Base-by-base conservation (phyloP, 2,888 invertebrate species). In the Hipparchia sbordonii region DNA sequence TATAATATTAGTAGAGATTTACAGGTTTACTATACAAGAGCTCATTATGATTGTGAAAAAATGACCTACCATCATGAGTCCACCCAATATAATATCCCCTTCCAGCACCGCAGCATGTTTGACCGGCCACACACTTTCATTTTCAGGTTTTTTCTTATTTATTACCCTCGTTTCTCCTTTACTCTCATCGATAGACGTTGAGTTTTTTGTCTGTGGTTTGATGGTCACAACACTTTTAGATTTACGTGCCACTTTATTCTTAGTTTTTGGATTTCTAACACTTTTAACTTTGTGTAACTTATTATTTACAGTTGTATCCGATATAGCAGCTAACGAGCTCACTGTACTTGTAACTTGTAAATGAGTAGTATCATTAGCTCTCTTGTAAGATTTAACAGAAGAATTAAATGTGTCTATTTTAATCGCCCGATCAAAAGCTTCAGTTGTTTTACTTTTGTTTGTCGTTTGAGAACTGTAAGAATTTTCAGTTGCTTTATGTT, bases 11-110 rank as follows among this genome's bases (percentile, higher is more conserved):
- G 51, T 9, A 10, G 39, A 39, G 39, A 39, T 39, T 39, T 48
- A 6, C 7, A 48, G 8, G 48, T 6, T 48, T 48, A 48, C 7
- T 48, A 1, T 7, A 6, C 48, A 48, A 7, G 8, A 48, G 48
- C 5, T 48, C 8, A 48, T 48, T 6, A 54, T 2, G 7, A 56
- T 6, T 13, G 13, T 7, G 33, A 10, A 2, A 39, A 60, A 9
- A 12, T 39, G 23, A 56, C 71, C 56, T 10, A 91, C 97, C 98
- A 98, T 98, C 97, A 98, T 98, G 66, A 98, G 94, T 0, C 97
- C 98, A 2, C 98, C 98, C 39, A 98, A 93, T 48, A 97, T 95
- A 75, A 98, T 94, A 84, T 97, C 96, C 0, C 98, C 98, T 79
- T 97, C 96, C 7, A 97, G 95, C n/a, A 96, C 95, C 2, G 97